A percentile compares a stretch with the other conserved stretches of the same genome.
These are phyloP conservation scores for Eumerus sabulonum DNA, from an alignment of 2,888 invertebrate genomes.

Conservation along the genomic window DNA sequence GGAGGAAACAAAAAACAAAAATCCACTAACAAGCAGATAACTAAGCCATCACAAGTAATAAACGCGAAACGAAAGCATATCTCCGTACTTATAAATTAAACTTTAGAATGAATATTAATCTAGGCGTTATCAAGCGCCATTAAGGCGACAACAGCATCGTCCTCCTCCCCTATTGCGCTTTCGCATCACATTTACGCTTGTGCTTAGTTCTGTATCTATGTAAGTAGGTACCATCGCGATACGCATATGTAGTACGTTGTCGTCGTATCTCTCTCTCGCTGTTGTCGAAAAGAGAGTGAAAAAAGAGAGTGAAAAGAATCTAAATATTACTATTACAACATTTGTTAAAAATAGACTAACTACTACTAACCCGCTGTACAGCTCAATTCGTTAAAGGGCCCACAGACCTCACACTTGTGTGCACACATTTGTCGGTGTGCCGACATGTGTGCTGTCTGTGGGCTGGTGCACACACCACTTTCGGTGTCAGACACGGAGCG, in stretches of 20 bases:
- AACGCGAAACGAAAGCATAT: slow-evolving; percentile 11
- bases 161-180: slow-evolving; percentile 32
- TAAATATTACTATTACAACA: slow-evolving; percentile 63
- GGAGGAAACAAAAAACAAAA: neutral
- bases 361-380: slow-evolving; percentile 21
- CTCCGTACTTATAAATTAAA: slow-evolving; percentile 32
- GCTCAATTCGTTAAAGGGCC: no score
- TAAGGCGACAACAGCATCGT: slow-evolving; percentile 55
- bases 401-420: no score
- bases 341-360: slow-evolving; percentile 53
- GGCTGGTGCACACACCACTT: no score
- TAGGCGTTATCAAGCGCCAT: slow-evolving; percentile 61
- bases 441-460: no score
- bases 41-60: neutral
- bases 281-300: slow-evolving; percentile 30
- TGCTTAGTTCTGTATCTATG: no score
- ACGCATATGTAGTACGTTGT: slow-evolving; percentile 25
- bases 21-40: slow-evolving; percentile 15
- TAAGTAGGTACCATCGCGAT: no score
- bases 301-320: slow-evolving; percentile 10
- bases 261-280: slow-evolving; percentile 11
- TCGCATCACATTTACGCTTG: no score
- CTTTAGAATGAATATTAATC: slow-evolving; percentile 56
- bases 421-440: no score
- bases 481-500: no score